A percentile compares a stretch with the other conserved stretches of the same genome.
Conservation (phyloP, 64 coral and sea anemone genomes). For the Montipora cactus region DNA sequence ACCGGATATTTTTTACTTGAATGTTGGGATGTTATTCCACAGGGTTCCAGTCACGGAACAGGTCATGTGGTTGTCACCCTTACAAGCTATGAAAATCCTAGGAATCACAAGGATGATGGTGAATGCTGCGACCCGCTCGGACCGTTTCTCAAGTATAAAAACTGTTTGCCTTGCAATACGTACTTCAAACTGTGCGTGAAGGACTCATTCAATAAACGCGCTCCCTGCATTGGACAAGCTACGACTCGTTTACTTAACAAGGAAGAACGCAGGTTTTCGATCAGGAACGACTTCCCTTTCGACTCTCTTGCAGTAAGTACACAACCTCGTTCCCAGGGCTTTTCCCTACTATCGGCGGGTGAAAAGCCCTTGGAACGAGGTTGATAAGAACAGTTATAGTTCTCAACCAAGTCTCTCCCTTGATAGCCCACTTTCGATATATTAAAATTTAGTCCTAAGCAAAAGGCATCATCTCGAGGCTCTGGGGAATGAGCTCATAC, state of each 20-base stretch:
- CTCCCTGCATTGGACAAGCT: slow-evolving; percentile 21
- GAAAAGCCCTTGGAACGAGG: too few species aligned
- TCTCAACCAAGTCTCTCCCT: too few species aligned
- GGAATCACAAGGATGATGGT: background rate
- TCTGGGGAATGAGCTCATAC: too few species aligned
- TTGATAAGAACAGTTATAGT: too few species aligned
- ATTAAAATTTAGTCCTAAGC: too few species aligned
- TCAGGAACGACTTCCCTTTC: slow-evolving; percentile 16
- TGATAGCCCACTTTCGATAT: too few species aligned
- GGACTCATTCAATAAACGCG: background rate
- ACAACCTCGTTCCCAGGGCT: background rate
- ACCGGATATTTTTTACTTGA: background rate
- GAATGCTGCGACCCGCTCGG: slow-evolving; percentile 56
- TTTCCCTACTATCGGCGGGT: background rate
- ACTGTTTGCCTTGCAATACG: slow-evolving; percentile 46
- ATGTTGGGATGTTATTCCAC: too few species aligned
- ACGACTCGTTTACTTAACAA: slow-evolving; percentile 15
- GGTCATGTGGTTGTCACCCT: slow-evolving; percentile 61
- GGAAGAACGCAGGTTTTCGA: background rate
- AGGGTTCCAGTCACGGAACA: slow-evolving; percentile 20
- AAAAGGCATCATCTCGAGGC: too few species aligned
- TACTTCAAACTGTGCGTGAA: slow-evolving; percentile 72
- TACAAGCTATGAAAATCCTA: slow-evolving; percentile 67
- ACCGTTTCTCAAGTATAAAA: too few species aligned
- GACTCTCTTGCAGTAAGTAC: slow-evolving; percentile 50